These are phyloP conservation scores for Leptinotarsa juncta DNA, from an alignment of 2,888 invertebrate species.

Conservation along the genomic window DNA sequence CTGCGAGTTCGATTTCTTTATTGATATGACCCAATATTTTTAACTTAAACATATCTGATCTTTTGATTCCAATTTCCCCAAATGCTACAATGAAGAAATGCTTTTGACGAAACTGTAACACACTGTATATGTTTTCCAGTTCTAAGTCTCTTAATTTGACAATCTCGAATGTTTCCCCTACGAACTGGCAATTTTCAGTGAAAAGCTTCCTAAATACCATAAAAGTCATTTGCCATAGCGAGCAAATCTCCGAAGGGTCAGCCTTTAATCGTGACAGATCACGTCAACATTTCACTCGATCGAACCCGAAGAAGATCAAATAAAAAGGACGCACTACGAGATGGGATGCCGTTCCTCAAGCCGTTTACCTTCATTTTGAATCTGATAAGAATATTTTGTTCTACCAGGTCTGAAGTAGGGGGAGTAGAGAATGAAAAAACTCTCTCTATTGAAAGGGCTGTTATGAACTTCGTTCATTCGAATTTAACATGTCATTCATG, in stretches of 20 bases:
- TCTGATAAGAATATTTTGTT: not conserved
- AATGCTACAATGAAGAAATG: too few relatives aligned
- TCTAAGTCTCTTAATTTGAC: too few relatives aligned
- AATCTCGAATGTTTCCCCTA: not conserved
- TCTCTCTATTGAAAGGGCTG: too few relatives aligned
- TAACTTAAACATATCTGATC: too few relatives aligned
- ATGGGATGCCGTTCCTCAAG: not conserved
- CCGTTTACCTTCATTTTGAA: not conserved
- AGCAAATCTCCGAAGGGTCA: conserved; percentile 1
- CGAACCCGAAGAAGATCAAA: not conserved
- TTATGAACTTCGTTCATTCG: too few relatives aligned
- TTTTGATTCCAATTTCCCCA: too few relatives aligned
- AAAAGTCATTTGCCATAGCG: conserved; percentile 10
- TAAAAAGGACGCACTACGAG: conserved; percentile 1
- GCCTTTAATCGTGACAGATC: conserved; percentile 1
- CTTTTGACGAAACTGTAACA: too few relatives aligned
- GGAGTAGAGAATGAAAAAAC: too few relatives aligned
- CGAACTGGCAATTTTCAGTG: not conserved
- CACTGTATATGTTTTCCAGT: too few relatives aligned
- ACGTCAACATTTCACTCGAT: conserved; percentile 12
- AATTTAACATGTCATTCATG: too few relatives aligned
- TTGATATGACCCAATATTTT: too few relatives aligned
- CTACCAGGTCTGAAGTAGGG: not conserved
- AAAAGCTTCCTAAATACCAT: conserved; percentile 5
- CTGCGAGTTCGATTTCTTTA: too few relatives aligned